Evolutionary conservation across 2,888 invertebrate genomes (phyloP), one percentile per base, ranked within the genome.

Genomic region (Pachymerium ferrugineum): DNA sequence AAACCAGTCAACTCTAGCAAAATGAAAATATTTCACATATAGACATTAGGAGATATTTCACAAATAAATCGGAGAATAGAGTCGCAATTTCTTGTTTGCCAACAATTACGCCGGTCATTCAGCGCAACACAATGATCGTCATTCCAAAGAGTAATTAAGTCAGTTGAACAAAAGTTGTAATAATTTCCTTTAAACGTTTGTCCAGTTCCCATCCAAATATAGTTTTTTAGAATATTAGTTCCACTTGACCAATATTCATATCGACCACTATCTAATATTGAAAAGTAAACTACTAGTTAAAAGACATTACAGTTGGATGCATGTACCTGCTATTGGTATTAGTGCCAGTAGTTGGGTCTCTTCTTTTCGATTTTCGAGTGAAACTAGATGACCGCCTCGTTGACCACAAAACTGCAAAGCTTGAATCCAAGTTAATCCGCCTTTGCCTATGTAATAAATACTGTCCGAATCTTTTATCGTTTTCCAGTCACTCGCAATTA

Each of bases 171-270:
- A 22, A 62, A 62, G 62, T 62, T 62, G 28, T 28, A 62, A 28
- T 62, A 62, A 12, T 28, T 62, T 62, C 62, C 62, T 3, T 28
- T 25, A 62, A 28, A 62, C 8, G n/a, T 22, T 28, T 3, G 62
- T 22, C 62, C 62, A 2, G 25, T 62, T 14, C 12, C 62, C 10
- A 62, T 1, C 62, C 62, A 62, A 25, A 25, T 25, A 62, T 28
- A 62, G 5, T 19, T 25, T 62, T 62, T 62, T 14, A 62, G 1
- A 25, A 62, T 5, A 28, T 62, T 62, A 14, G 28, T 3, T 10
- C 62, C 62, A 62, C 62, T 62, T 25, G 62, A 28, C 62, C 62
- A 62, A 62, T 62, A 62, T 62, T 62, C 62, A 28, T 14, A 62
- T 5, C 14, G 22, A 8, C 62, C 28, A 14, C 5, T 62, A 1